Base-by-base conservation (phyloP, 2,797 vertebrate species). In the Triplophysa yarkandensis region DNA sequence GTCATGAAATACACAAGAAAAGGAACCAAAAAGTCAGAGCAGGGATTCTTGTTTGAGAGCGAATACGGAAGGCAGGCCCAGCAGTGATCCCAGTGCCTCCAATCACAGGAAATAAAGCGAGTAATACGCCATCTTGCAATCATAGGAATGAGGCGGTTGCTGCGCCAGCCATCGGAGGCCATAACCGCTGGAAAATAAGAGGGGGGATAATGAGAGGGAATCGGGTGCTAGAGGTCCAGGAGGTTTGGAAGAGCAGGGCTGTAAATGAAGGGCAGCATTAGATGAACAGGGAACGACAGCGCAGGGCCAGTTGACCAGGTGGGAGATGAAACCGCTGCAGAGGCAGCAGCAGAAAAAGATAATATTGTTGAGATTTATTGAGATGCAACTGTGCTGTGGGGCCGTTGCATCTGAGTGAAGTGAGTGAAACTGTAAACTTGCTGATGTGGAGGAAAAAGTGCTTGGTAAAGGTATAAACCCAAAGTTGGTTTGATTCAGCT, bases 281-380 rank as follows among this genome's bases (percentile, higher is more conserved):
- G 19, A 50, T 2, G 16, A 17, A 39, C 61, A 9, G 11, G 1
- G 62, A 36, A 50, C 36, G 30, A 39, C 27, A 58, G 30, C 0
- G 21, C 41, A 3, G 7, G 44, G 28, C 28, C n/a, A 60, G 46
- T 16, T 46, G 10, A 63, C 39, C 16, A 50, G 57, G 17, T 50
- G 8, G 44, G 34, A 71, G 50, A 72, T 52, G 2, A 62, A 13
- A 25, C 32, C 10, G 16, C 25, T 55, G 52, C 46, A 13, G 10
- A 52, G 52, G 3, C 11, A 52, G 34, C 23, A 16, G 23, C 28
- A 30, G 46, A 52, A 34, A 52, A 50, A 48, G 43, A 62, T 41
- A 21, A 63, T 39, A 39, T 54, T 63, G 17, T 41, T 63, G 23
- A 41, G 69, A 50, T 61, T 36, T 61, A 71, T 62, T 71, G 44